Evolutionary conservation across 2,888 invertebrate genomes (phyloP).

Genomic region (Scaptomyza polygonia): DNA sequence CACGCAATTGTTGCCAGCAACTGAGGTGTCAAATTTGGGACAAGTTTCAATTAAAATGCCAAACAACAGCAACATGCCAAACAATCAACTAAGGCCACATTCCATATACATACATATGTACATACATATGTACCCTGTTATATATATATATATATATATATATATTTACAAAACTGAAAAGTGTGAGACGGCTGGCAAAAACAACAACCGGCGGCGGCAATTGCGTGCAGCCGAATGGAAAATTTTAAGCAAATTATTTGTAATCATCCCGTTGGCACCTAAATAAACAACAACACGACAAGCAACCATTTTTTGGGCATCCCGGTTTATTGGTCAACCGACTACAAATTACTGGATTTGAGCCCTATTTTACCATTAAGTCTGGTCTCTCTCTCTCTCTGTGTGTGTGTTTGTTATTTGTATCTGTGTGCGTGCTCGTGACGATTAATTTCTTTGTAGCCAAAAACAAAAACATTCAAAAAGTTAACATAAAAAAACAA

Average conservation of each 20-base stretch:
- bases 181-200: slow-evolving; percentile 28
- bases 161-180: slow-evolving; percentile 25
- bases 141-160: slow-evolving; percentile 5
- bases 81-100: slow-evolving; percentile 12
- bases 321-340: slow-evolving; percentile 41
- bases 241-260: slow-evolving; percentile 68
- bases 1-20: slow-evolving; percentile 2
- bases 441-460: slow-evolving; percentile 39
- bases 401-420: slow-evolving; percentile 2
- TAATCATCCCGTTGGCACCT: slow-evolving; percentile 69
- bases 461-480: slow-evolving; percentile 42
- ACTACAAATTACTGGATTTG: slow-evolving; percentile 26
- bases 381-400: neutral
- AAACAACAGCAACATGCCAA: slow-evolving; percentile 26
- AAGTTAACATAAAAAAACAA: slow-evolving; percentile 49
- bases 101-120: neutral
- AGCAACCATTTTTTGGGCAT: slow-evolving; percentile 37
- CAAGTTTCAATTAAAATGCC: slow-evolving; percentile 47
- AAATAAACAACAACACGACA: slow-evolving; percentile 56
- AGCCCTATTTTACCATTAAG: slow-evolving; percentile 24
- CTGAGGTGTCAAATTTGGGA: slow-evolving; percentile 31
- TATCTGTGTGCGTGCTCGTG: slow-evolving; percentile 23
- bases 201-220: slow-evolving; percentile 45
- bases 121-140: neutral
- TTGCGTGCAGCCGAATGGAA: slow-evolving; percentile 46